Conservation (phyloP, 2,113 vertebrate genomes). For the Prionailurus viverrinus region DNA sequence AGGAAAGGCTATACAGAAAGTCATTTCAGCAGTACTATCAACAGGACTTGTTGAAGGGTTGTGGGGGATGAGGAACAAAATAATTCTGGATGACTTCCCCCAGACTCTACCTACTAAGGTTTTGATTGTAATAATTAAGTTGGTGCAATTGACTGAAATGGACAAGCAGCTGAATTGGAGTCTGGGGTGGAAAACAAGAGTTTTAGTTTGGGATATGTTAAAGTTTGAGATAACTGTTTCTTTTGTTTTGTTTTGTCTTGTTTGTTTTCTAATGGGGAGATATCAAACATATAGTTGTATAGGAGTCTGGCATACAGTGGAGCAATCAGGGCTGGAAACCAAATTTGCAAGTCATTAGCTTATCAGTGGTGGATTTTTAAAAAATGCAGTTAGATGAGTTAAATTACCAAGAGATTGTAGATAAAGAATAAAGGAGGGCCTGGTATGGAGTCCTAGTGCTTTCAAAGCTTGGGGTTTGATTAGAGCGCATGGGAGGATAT, state of each 20-base stretch:
- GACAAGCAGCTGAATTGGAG: not conserved
- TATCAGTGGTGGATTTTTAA: not conserved
- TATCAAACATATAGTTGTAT: not conserved
- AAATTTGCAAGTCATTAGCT: not conserved
- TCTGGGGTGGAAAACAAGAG: not conserved
- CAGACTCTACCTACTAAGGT: not conserved
- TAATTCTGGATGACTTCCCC: not conserved
- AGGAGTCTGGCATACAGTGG: not conserved
- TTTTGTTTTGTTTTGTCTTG: not conserved
- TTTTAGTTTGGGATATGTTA: not conserved
- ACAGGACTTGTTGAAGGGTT: not conserved
- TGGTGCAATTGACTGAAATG: not conserved
- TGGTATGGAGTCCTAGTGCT: not conserved
- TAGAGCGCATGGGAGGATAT: not conserved
- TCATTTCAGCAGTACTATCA: not conserved
- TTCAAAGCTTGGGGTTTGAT: not conserved
- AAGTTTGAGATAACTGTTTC: not conserved
- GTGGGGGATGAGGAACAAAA: not conserved
- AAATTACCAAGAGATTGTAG: not conserved
- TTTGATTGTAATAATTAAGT: not conserved
- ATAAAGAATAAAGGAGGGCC: not conserved
- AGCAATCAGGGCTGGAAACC: not conserved
- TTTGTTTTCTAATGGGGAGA: not conserved
- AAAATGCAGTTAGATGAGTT: not conserved
- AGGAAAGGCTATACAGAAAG: not conserved